A percentile compares a stretch with the other conserved stretches of the same genome.
Evolutionary conservation across 2,113 vertebrate genomes (phyloP).

Genomic region (Clarias gariepinus): DNA sequence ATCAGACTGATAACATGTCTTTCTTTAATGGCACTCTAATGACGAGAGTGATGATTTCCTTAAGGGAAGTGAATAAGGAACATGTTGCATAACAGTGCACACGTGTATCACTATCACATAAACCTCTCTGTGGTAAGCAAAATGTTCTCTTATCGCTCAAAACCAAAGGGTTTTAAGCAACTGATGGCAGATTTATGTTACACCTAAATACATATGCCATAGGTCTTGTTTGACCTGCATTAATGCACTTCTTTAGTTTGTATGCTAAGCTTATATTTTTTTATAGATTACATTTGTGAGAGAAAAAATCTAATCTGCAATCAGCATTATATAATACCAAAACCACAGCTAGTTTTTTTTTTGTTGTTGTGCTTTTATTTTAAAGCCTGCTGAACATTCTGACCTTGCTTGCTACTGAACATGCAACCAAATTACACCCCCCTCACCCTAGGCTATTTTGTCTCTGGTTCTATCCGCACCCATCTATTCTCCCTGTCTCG

Average conservation of each 20-base stretch:
- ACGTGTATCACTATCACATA: background rate
- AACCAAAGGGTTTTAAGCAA: background rate
- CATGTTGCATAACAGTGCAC: conserved; percentile 30
- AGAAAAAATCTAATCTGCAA: background rate
- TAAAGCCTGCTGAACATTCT: conserved; percentile 8
- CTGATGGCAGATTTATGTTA: background rate
- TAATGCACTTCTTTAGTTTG: background rate
- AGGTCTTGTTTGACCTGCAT: background rate
- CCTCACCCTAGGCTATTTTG: conserved; percentile 1
- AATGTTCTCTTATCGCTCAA: background rate
- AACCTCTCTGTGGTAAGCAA: conserved; percentile 6
- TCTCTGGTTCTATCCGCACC: conserved; percentile 18
- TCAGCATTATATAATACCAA: background rate
- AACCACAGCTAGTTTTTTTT: background rate
- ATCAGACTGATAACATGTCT: conserved; percentile 2
- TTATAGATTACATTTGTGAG: background rate
- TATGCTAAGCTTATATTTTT: background rate
- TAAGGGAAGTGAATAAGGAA: conserved; percentile 17
- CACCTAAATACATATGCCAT: background rate
- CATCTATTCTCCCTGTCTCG: conserved; percentile 32
- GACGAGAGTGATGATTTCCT: conserved; percentile 18
- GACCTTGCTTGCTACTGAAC: conserved; percentile 32
- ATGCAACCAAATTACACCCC: background rate
- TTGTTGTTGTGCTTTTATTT: conserved; percentile 4
- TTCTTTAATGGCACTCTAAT: background rate